Base-by-base conservation (phyloP, 2,797 vertebrate genomes). In the Sebastes hubbsi region DNA sequence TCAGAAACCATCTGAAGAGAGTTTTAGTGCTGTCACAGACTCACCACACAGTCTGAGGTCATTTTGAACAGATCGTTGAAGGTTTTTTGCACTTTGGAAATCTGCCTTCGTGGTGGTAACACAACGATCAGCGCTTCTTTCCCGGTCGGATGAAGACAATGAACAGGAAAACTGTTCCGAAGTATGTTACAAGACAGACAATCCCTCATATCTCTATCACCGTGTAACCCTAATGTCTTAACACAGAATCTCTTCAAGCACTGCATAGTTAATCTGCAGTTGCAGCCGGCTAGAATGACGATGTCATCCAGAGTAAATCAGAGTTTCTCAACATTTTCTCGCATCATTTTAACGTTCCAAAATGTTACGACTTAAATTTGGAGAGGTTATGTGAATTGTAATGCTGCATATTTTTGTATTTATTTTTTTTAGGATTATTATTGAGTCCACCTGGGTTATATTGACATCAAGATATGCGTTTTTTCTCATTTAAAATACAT, bases 51-150 rank as follows among this genome's bases (percentile, higher is more conserved):
- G 27, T 27, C 20, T 3, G 2, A 18, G 2, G 20, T 60, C 69
- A 77, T 82, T 68, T 27, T 36, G 68, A 52, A 62, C 20, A 32
- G 34, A 0, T 22, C 11, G 11, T 27, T 36, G 63, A 60, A 72
- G 13, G 58, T 27, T 71, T 71, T 78, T 61, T 75, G 80, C 75
- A 81, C 66, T 72, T 82, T 67, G 49, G 5, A 60, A 30, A 60
- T 49, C 49, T 75, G 78, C 29, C 68, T 77, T 79, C 2, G 16
- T 6, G 5, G n/a, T 22, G 3, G 38, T 18, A 36, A 36, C n/a
- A 38, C 30, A 34, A 32, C 58, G 52, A 16, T 65, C 52, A 9
- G 10, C 0, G 5, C 36, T 29, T 55, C 3, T 38, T 22, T 36
- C 58, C 52, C 22, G 20, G 18, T 24, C 30, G 16, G 20, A 54